Percentiles rank a stretch among this genome's conserved stretches.
phyloP scores from a whole-genome alignment of 2,888 invertebrate genomes.

The Drosophila cognata region DNA sequence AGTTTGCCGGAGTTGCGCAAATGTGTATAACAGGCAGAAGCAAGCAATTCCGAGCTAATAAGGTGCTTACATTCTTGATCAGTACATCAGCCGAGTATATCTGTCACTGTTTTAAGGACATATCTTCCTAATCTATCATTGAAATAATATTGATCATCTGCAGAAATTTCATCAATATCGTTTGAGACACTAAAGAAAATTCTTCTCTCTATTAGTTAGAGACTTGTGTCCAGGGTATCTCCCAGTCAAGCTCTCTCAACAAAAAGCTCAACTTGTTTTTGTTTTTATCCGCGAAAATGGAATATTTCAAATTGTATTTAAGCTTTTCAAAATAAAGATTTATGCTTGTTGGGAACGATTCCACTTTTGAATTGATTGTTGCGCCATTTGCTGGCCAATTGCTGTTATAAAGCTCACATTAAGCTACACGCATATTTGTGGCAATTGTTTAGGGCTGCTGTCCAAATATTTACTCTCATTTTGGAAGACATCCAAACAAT shows the following conservation, averaged over 20 bases:
- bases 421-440: slow-evolving; percentile 39
- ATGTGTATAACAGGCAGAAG: not conserved
- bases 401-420: slow-evolving; percentile 20
- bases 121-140: not conserved
- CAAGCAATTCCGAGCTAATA: not conserved
- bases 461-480: slow-evolving; percentile 65
- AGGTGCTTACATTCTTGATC: not conserved
- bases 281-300: not conserved
- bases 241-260: not conserved
- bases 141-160: not conserved
- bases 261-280: not conserved
- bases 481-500: slow-evolving; percentile 1
- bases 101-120: not conserved
- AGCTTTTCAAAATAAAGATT: slow-evolving; percentile 60
- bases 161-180: not conserved
- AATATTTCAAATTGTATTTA: slow-evolving; percentile 19
- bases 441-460: slow-evolving; percentile 35
- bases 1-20: not conserved
- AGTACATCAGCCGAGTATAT: not conserved
- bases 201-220: not conserved
- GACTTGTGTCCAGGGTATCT: not conserved
- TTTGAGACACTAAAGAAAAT: not conserved
- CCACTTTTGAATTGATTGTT: slow-evolving; percentile 45
- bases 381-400: slow-evolving; percentile 15
- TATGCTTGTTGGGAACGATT: slow-evolving; percentile 35